Percentiles rank a stretch among this genome's conserved stretches.
phyloP scores from a whole-genome alignment of 2,797 vertebrate species.

The Neosilurus hyrtlii region DNA sequence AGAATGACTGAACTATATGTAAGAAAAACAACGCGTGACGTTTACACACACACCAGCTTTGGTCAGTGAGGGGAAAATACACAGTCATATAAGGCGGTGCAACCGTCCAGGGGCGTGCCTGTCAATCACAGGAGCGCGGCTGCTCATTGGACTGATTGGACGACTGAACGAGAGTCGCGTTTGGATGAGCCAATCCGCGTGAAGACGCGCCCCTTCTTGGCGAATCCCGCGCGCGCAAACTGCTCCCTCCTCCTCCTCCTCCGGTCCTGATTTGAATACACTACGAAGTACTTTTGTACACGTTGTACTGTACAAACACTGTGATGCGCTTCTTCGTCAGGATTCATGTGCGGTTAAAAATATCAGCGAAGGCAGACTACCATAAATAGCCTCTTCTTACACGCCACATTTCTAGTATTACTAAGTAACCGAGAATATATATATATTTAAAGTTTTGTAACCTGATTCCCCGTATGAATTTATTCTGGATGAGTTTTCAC shows the following conservation, averaged over 20 bases:
- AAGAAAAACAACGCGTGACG: conserved; percentile 96
- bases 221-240: conserved; percentile 24
- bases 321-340: conserved; percentile 39
- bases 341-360: conserved; percentile 15
- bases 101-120: conserved; percentile 65
- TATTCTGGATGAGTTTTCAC: too few relatives aligned
- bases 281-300: conserved; percentile 46
- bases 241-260: conserved; percentile 65
- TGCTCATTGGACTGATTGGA: conserved; percentile 79
- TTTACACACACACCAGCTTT: conserved; percentile 75
- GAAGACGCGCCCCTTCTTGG: background rate
- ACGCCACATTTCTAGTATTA: background rate
- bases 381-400: background rate
- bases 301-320: conserved; percentile 35
- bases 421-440: too few relatives aligned
- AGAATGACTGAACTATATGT: conserved; percentile 81
- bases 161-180: conserved; percentile 61
- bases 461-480: too few relatives aligned
- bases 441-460: too few relatives aligned
- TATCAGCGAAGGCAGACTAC: background rate
- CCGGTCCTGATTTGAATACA: conserved; percentile 72
- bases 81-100: conserved; percentile 77
- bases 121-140: conserved; percentile 50
- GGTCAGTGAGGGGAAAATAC: conserved; percentile 73
- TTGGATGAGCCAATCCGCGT: conserved; percentile 51